A percentile compares a stretch with the other conserved stretches of the same genome.
Conservation (phyloP, 2,113 vertebrate species). For the Polypterus senegalus region DNA sequence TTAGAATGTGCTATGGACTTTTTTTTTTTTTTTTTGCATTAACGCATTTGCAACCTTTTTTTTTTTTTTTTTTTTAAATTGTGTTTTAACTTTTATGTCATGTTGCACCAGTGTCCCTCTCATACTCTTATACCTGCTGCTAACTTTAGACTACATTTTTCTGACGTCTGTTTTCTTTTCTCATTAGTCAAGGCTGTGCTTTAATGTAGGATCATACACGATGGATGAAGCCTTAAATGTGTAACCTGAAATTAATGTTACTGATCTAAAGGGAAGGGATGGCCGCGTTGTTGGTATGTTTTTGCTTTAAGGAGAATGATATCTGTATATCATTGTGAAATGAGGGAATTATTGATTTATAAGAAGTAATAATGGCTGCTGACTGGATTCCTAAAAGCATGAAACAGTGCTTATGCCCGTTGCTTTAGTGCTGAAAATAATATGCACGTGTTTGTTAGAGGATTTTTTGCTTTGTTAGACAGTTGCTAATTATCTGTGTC, state of each 20-base stretch:
- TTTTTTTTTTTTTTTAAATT: constrained; percentile 41
- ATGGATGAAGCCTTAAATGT: constrained; percentile 67
- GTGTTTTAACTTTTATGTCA: background rate
- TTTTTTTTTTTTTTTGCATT: constrained; percentile 37
- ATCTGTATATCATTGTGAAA: constrained; percentile 53
- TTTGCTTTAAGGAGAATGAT: constrained; percentile 57
- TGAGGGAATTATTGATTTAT: constrained; percentile 58
- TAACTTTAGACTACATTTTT: constrained; percentile 14
- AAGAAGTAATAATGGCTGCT: constrained; percentile 49
- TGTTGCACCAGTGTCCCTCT: no score
- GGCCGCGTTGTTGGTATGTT: constrained; percentile 47
- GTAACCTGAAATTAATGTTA: constrained; percentile 54
- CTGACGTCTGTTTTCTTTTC: constrained; percentile 39
- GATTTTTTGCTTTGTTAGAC: constrained; percentile 58
- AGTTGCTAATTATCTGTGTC: constrained; percentile 45
- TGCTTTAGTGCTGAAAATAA: constrained; percentile 39
- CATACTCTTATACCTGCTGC: no score
- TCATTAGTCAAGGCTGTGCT: constrained; percentile 66
- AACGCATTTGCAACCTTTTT: constrained; percentile 15
- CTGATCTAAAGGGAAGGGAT: constrained; percentile 47
- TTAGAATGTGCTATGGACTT: background rate
- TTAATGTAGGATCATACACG: constrained; percentile 67
- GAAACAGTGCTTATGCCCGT: constrained; percentile 53
- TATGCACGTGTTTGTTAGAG: constrained; percentile 53
- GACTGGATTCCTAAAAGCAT: constrained; percentile 64